Base-by-base conservation (phyloP, 2,797 vertebrate genomes). In the Meriones psammophilus region DNA sequence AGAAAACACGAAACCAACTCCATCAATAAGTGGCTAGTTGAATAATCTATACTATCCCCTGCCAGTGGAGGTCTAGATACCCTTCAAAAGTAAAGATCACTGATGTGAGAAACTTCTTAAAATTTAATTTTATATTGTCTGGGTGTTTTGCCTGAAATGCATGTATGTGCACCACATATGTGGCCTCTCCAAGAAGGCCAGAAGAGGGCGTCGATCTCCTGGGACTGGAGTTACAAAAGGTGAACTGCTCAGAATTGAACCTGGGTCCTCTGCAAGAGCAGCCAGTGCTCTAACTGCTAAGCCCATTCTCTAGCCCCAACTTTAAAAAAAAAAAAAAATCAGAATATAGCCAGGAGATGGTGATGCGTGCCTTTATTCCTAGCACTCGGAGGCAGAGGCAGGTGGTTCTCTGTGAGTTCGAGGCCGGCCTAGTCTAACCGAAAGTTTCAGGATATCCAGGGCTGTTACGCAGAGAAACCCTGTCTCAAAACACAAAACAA, bases 1-100 rank as follows among this genome's bases (percentile, higher is more conserved):
- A 79, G 28, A 36, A 92, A 83, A 78, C 62, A 92, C n/a, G 30
- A 88, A 83, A 68, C 64, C 84, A 96, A 96, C 36, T 89, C 73
- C 36, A 58, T 50, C 64, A 96, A 1, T 66, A 46, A 84, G 33
- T 12, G 42, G 14, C 22, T 64, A 10, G 28, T 74, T 88, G 56
- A 90, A 81, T 42, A 88, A 87, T 36, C 28, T 79, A 50, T 2
- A 36, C 26, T 68, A 64, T 50, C n/a, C 46, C 46, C 56, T 87
- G 81, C 64, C 33, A 68, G 7, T 4, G 18, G 36, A 89, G 15
- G 18, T 33, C 62, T 60, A 6, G 13, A 4, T 18, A 85, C 56
- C 9, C 33, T 81, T 77, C 50, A 66, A 81, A 94, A 88, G 76
- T 66, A 89, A 83, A 68, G 64, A 42, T 58, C 66, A 56, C 33